phyloP scores from a whole-genome alignment of 2,888 invertebrate genomes.

The Teinopalpus imperialis region DNA sequence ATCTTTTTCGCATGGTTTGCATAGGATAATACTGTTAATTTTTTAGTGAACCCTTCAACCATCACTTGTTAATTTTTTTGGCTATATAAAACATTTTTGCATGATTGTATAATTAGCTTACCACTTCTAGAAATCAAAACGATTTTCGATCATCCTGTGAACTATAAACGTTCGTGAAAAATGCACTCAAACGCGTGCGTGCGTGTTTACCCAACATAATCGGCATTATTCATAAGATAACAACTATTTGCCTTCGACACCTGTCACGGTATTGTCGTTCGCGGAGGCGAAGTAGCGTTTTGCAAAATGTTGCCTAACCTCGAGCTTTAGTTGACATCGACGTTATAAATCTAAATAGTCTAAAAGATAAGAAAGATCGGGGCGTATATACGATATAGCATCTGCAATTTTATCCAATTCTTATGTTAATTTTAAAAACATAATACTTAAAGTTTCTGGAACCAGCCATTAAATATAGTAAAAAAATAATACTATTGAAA shows the following conservation, averaged over 20 bases:
- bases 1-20: too few species aligned
- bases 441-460: too few species aligned
- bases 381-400: constrained; percentile 4
- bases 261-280: constrained; percentile 71
- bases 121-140: constrained; percentile 9
- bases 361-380: constrained; percentile 46
- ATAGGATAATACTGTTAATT: too few species aligned
- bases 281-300: constrained; percentile 58
- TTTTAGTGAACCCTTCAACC: too few species aligned
- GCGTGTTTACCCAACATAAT: constrained; percentile 76
- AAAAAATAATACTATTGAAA: too few species aligned
- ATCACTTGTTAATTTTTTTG: too few species aligned
- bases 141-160: constrained; percentile 54
- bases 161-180: constrained; percentile 68
- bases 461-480: too few species aligned
- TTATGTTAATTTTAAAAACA: too few species aligned
- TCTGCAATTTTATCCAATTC: constrained; percentile 21
- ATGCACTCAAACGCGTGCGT: constrained; percentile 65
- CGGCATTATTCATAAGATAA: constrained; percentile 82
- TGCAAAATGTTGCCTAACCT: constrained; percentile 71
- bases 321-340: constrained; percentile 46
- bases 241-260: constrained; percentile 74
- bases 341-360: constrained; percentile 43
- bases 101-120: too few species aligned
- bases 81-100: too few species aligned